phyloP scores from a whole-genome alignment of 1,140 invertebrate species.

The Psix sp. region DNA sequence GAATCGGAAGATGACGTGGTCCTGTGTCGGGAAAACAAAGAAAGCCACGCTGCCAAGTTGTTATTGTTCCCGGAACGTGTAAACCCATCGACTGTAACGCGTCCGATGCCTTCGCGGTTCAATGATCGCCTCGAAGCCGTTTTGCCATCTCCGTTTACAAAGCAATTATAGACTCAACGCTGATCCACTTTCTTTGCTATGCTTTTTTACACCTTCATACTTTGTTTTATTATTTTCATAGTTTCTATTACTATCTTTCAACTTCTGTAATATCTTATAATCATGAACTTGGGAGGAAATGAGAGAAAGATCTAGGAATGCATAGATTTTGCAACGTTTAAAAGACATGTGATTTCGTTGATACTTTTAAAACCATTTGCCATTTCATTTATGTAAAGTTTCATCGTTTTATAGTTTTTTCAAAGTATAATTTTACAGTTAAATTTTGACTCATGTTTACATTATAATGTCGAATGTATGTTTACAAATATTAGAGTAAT shows the following conservation, averaged over 20 bases:
- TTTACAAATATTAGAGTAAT: no score
- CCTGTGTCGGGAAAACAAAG: slow-evolving; percentile 47
- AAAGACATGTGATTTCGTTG: no score
- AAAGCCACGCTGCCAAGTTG: slow-evolving; percentile 42
- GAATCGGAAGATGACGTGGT: slow-evolving; percentile 18
- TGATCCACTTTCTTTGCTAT: slow-evolving; percentile 44
- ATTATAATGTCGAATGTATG: no score
- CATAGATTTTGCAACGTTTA: no score
- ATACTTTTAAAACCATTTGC: no score
- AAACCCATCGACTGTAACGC: slow-evolving; percentile 56
- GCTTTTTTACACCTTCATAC: slow-evolving; percentile 24
- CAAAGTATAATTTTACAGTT: no score
- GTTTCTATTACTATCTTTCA: slow-evolving; percentile 6
- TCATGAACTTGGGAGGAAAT: neutral
- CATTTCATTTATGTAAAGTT: no score
- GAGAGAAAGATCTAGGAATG: no score
- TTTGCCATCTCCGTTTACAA: slow-evolving; percentile 36
- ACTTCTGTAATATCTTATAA: neutral
- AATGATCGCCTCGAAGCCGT: slow-evolving; percentile 15
- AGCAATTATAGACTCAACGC: slow-evolving; percentile 30
- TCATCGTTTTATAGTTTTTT: no score
- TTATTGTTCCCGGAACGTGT: slow-evolving; percentile 59
- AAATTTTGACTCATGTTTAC: no score
- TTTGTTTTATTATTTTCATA: slow-evolving; percentile 13
- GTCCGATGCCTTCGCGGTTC: slow-evolving; percentile 44